Evolutionary conservation across 1,140 invertebrate species (phyloP).

Genomic region (Ectropis grisescens): DNA sequence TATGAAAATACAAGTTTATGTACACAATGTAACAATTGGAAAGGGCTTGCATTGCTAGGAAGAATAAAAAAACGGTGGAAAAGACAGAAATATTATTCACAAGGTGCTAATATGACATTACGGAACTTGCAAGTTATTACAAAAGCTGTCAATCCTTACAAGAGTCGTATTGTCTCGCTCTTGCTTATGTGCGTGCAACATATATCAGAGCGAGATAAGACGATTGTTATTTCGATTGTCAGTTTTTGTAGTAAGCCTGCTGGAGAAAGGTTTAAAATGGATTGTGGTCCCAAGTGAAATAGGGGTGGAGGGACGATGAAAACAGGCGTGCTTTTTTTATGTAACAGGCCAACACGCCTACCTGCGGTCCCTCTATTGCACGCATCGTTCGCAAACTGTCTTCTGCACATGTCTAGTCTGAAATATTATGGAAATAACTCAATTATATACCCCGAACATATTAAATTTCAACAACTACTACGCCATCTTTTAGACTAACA

Average conservation of each 20-base stretch:
- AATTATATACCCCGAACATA: conserved; percentile 32
- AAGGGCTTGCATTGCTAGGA: no score
- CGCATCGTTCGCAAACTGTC: conserved; percentile 92
- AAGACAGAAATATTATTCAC: conserved; percentile 61
- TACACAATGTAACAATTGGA: no score
- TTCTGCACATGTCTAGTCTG: conserved; percentile 99
- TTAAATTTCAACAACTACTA: no score
- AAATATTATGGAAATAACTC: conserved; percentile 55
- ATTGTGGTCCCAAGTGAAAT: conserved; percentile 26
- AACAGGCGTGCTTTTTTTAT: conserved; percentile 52
- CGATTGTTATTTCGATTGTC: no score
- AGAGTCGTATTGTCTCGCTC: no score
- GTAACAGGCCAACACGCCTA: conserved; percentile 73
- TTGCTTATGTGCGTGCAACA: no score
- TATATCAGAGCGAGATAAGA: no score
- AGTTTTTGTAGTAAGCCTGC: no score
- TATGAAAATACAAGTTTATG: no score
- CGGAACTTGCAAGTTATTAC: conserved; percentile 31
- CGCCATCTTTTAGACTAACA: no score
- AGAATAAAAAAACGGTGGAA: conserved; percentile 26
- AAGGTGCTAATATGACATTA: conserved; percentile 51
- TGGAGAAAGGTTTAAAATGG: conserved; percentile 20
- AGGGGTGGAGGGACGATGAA: conserved; percentile 44
- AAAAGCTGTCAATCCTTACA: no score
- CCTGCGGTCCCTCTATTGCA: conserved; percentile 98